Conservation (phyloP, 2,888 invertebrate species). For the Acanthosepion lycidas region DNA sequence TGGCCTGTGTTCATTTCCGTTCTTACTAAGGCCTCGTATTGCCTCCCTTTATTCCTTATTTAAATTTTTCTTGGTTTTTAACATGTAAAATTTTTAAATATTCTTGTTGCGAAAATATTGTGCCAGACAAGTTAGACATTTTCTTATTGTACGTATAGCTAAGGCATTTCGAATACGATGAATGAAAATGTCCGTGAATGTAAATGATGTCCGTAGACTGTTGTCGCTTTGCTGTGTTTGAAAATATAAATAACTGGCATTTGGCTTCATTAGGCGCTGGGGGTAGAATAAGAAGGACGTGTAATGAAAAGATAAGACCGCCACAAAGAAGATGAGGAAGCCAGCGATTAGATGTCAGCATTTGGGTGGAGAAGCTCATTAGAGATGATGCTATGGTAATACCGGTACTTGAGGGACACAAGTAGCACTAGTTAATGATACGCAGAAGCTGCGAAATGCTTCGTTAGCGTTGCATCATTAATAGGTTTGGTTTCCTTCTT, state of each 20-base stretch:
- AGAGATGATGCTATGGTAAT: slow-evolving; percentile 21
- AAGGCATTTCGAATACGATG: not conserved
- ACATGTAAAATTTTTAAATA: too few relatives aligned
- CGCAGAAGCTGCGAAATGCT: not conserved
- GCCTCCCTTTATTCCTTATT: too few relatives aligned
- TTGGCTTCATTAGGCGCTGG: not conserved
- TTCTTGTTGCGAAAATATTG: too few relatives aligned
- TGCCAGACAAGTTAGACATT: too few relatives aligned
- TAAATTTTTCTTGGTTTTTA: too few relatives aligned
- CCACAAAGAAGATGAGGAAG: not conserved
- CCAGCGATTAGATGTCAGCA: not conserved
- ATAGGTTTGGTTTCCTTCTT: not conserved
- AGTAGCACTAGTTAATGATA: slow-evolving; percentile 2
- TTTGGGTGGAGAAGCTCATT: slow-evolving; percentile 22
- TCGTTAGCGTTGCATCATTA: not conserved
- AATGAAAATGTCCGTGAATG: not conserved
- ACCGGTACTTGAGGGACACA: not conserved
- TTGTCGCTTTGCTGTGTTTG: not conserved
- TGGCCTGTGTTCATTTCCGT: too few relatives aligned
- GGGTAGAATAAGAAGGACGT: not conserved
- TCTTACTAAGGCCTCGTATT: too few relatives aligned
- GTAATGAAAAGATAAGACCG: not conserved
- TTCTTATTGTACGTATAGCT: not conserved
- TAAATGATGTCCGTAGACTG: not conserved
- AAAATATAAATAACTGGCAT: not conserved